Evolutionary conservation across 2,797 vertebrate genomes (phyloP), one percentile per base, ranked within the genome.

Genomic region (Pantherophis alleghaniensis): DNA sequence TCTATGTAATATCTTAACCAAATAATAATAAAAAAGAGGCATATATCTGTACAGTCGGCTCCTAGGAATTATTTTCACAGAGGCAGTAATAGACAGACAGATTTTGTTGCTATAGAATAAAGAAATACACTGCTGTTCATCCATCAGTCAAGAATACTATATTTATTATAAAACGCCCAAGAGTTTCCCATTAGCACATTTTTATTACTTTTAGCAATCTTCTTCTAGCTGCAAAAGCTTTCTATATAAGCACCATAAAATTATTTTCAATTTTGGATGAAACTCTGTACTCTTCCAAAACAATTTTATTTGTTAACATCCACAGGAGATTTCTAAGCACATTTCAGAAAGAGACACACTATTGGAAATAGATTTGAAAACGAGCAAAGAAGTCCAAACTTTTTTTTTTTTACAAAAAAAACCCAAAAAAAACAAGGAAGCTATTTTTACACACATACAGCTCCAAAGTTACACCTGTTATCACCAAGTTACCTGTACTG

Each of bases 81-180:
- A 96, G 95, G 92, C 92, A 95, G 95, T 96, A 96, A 96, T 28
- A 96, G 92, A 59, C 79, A 91, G 13, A 88, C 93, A 93, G 90
- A 93, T 91, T 94, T 94, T 63, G 94, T 95, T 96, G 91, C 92
- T 90, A 90, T 91, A 91, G 92, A 95, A 94, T 95, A 96, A 96
- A 94, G 95, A 97, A 95, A 96, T 91, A 95, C 53, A 92, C 61
- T 94, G 69, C 59, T 94, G 61, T 93, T 94, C 28, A 95, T 93
- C 92, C 92, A 93, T 96, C 60, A 94, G 59, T 92, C 95, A 92
- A 86, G 87, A 96, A 86, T 7, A 69, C 88, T 93, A 11, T 63
- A 95, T 95, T 96, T 96, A 92, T 96, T 94, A 92, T 90, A 93
- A 95, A 91, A 94, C 37, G 87, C 47, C 96, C 94, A 66, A 28